Evolutionary conservation across 2,797 vertebrate species (phyloP).

Genomic region (Danio kyathit): DNA sequence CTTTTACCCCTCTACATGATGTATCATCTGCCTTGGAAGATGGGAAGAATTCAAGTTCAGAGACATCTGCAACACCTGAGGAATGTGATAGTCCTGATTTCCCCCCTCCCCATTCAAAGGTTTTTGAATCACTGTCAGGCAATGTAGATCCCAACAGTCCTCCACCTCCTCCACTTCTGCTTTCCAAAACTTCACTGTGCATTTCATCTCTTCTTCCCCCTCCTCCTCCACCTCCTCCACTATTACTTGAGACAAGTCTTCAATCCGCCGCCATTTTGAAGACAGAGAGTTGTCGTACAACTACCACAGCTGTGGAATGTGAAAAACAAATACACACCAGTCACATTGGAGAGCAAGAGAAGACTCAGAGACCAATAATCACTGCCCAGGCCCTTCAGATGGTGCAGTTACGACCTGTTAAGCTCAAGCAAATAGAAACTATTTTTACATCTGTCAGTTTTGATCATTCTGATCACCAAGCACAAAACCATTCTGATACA

Average conservation of each 20-base stretch:
- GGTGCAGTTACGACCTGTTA: slow-evolving; percentile 85
- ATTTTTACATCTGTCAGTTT: slow-evolving; percentile 70
- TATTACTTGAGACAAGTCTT: slow-evolving; percentile 42
- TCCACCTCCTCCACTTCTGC: slow-evolving; percentile 32
- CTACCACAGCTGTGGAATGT: slow-evolving; percentile 2
- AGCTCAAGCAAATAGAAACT: slow-evolving; percentile 66
- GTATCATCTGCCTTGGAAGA: slow-evolving; percentile 21
- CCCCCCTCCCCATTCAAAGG: slow-evolving; percentile 75
- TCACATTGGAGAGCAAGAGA: slow-evolving; percentile 64
- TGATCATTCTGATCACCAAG: slow-evolving; percentile 46
- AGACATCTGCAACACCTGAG: slow-evolving; percentile 24
- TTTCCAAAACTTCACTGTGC: slow-evolving; percentile 46
- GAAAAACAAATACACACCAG: slow-evolving; percentile 42
- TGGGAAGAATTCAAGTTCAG: slow-evolving; percentile 48
- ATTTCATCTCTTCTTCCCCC: slow-evolving; percentile 58
- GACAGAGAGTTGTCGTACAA: not conserved
- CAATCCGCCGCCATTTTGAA: slow-evolving; percentile 32
- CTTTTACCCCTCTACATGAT: slow-evolving; percentile 30
- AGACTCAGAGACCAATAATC: slow-evolving; percentile 79
- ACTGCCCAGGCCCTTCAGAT: slow-evolving; percentile 86
- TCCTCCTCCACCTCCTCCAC: slow-evolving; percentile 55
- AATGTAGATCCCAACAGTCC: slow-evolving; percentile 12
- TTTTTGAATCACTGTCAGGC: slow-evolving; percentile 49
- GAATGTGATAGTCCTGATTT: slow-evolving; percentile 57
- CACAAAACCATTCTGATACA: slow-evolving; percentile 60